Base-by-base conservation (phyloP, 2,797 vertebrate genomes). In the Rhynchonycteris naso region DNA sequence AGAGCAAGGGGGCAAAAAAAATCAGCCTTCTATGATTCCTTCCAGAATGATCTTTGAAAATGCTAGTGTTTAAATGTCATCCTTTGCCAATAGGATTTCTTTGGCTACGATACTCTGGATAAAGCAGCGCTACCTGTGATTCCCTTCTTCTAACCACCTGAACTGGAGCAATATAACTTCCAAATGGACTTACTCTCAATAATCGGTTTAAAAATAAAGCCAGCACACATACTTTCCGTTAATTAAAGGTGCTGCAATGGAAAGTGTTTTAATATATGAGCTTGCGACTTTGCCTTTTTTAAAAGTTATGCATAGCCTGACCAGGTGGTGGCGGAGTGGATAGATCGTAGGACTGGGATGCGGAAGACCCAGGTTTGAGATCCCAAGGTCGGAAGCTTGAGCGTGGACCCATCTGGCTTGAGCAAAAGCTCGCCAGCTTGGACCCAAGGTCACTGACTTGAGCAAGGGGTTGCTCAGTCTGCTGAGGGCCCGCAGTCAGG, bases 171-270 rank as follows among this genome's bases (percentile, higher is more conserved):
- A 80, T 79, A 21, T 84, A 72, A 95, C 76, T 88, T 87, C 93
- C 72, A 93, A 35, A 47, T 58, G 47, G 22, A 83, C 30, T 76
- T 79, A 68, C 30, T 96, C 88, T 92, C 38, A 86, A 76, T 82
- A 92, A 90, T 35, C 87, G 35, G 91, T 43, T 68, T 58, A 63
- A 87, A 88, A 87, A 28, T 35, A 79, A 93, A 95, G 58, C 14
- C 12, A 87, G 18, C 22, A 58, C 5, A 72, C 11, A 52, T n/a
- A 43, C 11, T 95, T 72, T 66, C 28, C 33, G 88, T 94, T 68
- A 78, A 88, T 92, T 89, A 79, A 71, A 50, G 69, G 26, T 1
- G 52, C 7, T 6, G 4, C 15, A 30, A 82, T 79, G 26, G 47
- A 47, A 68, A 90, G 5, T 21, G 9, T 61, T 50, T 83, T 82